These are phyloP conservation scores for Cephalopachus bancanus DNA, from an alignment of 2,797 vertebrate species.

Conservation along the genomic window DNA sequence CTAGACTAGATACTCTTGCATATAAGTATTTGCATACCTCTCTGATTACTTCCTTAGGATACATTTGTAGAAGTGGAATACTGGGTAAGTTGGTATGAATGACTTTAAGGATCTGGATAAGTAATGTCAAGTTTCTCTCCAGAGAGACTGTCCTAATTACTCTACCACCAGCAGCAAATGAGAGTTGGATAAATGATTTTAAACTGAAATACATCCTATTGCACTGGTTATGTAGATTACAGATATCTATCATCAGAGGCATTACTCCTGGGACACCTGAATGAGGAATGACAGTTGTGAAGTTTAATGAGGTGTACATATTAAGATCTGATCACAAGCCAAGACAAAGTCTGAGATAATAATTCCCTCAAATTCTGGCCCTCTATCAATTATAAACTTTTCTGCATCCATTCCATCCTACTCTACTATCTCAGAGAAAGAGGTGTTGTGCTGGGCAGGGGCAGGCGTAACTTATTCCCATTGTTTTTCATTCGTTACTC, in stretches of 20 bases:
- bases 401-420: not conserved
- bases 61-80: not conserved
- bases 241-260: not conserved
- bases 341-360: not conserved
- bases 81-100: not conserved
- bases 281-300: not conserved
- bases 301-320: not conserved
- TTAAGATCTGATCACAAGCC: not conserved
- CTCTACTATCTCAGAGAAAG: not conserved
- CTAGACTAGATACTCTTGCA: not conserved
- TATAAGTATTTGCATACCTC: not conserved
- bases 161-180: not conserved
- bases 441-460: not conserved
- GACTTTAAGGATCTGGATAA: slow-evolving; percentile 25
- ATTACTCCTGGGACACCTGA: not conserved
- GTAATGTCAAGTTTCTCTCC: not conserved
- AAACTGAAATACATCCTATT: not conserved
- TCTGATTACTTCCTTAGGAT: slow-evolving; percentile 52
- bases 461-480: not conserved
- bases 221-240: not conserved
- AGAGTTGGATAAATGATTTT: not conserved
- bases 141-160: not conserved
- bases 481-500: not conserved
- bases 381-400: not conserved
- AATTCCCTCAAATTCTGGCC: not conserved